Percentiles rank a stretch among this genome's conserved stretches.
Evolutionary conservation across 2,888 invertebrate genomes (phyloP).

Genomic region (Pyrrhia umbra): DNA sequence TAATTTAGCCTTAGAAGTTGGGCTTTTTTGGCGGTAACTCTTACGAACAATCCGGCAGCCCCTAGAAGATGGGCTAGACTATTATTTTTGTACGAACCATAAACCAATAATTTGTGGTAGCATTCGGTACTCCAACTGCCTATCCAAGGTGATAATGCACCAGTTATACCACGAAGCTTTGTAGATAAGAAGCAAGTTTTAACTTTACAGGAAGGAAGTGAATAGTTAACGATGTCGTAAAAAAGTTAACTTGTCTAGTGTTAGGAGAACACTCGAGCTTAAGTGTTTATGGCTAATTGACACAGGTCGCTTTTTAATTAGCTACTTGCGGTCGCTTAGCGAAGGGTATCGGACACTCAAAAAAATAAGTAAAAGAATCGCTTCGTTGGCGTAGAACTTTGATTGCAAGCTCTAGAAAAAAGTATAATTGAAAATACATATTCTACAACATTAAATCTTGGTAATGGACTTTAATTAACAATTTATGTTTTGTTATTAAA

Average conservation of each 20-base stretch:
- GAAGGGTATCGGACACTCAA: background rate
- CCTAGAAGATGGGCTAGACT: too few species aligned
- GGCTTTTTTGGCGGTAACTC: too few species aligned
- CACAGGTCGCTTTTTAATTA: slow-evolving; percentile 9
- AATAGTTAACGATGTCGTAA: slow-evolving; percentile 29
- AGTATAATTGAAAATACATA: slow-evolving; percentile 43
- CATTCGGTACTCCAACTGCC: too few species aligned
- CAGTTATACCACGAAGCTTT: slow-evolving; percentile 21
- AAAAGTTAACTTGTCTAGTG: slow-evolving; percentile 21
- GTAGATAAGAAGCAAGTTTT: slow-evolving; percentile 41
- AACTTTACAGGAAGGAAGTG: slow-evolving; percentile 32
- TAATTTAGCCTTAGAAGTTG: too few species aligned
- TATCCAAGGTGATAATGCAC: background rate
- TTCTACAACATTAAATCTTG: slow-evolving; percentile 34
- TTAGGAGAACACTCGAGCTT: slow-evolving; percentile 5
- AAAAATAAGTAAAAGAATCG: background rate
- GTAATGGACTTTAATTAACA: slow-evolving; percentile 33
- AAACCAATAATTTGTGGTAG: too few species aligned
- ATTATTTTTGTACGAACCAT: too few species aligned
- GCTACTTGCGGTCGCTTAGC: slow-evolving; percentile 1
- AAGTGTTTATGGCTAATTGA: slow-evolving; percentile 29
- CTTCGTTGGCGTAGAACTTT: background rate
- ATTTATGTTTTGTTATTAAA: slow-evolving; percentile 36
- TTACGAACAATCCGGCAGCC: too few species aligned
- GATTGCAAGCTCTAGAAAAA: slow-evolving; percentile 26